These are phyloP conservation scores for Sebastes kiyomatsui DNA, from an alignment of 2,797 vertebrate species.

Conservation along the genomic window DNA sequence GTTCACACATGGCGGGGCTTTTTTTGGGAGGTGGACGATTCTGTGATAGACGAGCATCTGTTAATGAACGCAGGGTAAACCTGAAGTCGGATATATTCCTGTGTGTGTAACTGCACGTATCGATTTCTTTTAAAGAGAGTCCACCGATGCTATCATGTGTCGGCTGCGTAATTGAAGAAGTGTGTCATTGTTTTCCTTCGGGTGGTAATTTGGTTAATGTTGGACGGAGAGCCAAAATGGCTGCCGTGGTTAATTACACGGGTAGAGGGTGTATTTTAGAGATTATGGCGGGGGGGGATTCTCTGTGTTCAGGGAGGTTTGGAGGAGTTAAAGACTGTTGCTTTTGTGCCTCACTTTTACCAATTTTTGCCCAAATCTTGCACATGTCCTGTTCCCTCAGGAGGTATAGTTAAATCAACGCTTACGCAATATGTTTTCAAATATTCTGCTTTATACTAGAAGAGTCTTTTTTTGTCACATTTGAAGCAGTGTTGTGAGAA, in stretches of 20 bases:
- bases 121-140: slow-evolving; percentile 28
- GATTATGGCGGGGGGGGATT: slow-evolving; percentile 15
- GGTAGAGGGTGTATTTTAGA: slow-evolving; percentile 29
- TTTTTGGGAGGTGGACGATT: neutral
- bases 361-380: slow-evolving; percentile 13
- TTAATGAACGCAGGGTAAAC: neutral
- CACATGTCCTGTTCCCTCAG: neutral
- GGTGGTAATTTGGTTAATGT: slow-evolving; percentile 59
- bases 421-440: neutral
- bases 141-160: slow-evolving; percentile 32
- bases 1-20: slow-evolving; percentile 5
- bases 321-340: slow-evolving; percentile 10
- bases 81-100: neutral
- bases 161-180: slow-evolving; percentile 54
- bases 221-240: slow-evolving; percentile 56
- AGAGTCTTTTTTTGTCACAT: slow-evolving; percentile 9
- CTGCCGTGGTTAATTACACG: slow-evolving; percentile 54
- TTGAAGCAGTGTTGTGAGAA: neutral
- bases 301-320: slow-evolving; percentile 13
- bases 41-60: neutral
- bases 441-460: neutral
- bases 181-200: slow-evolving; percentile 60
- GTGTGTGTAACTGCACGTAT: slow-evolving; percentile 17
- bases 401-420: neutral
- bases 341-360: slow-evolving; percentile 8